Evolutionary conservation across 2,113 vertebrate genomes (phyloP).

Genomic region (Speoplatyrhinus poulsoni): DNA sequence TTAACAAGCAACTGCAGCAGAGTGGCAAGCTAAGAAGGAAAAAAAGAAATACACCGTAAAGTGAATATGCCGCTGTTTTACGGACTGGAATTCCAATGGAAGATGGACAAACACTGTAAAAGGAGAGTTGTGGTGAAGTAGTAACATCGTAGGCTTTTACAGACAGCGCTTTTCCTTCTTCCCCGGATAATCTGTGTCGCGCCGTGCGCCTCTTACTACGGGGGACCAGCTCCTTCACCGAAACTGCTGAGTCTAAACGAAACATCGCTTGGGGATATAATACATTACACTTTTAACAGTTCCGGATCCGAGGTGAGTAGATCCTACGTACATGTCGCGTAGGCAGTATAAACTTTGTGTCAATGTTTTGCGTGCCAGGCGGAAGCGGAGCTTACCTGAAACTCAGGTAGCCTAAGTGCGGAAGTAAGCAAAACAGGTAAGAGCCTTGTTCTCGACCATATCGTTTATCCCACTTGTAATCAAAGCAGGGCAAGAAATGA

Average conservation of each 20-base stretch:
- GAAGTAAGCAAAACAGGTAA: conserved; percentile 33
- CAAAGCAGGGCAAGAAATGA: too few species aligned
- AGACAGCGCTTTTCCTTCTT: background rate
- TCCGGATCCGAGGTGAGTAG: conserved; percentile 51
- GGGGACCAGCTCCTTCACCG: conserved; percentile 14
- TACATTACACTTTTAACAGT: background rate
- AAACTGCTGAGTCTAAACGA: conserved; percentile 26
- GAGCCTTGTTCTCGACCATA: background rate
- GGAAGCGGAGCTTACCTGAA: conserved; percentile 66
- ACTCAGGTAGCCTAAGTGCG: conserved; percentile 63
- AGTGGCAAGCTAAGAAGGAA: background rate
- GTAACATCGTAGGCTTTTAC: too few species aligned
- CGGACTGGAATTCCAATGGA: too few species aligned
- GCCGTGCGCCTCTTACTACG: background rate
- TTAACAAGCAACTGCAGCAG: conserved; percentile 19
- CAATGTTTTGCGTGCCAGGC: conserved; percentile 39
- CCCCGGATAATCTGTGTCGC: conserved; percentile 11
- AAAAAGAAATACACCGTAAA: conserved; percentile 1
- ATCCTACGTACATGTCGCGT: background rate
- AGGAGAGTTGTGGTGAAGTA: too few species aligned
- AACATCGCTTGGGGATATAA: background rate
- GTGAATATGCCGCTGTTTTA: too few species aligned
- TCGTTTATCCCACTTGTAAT: too few species aligned
- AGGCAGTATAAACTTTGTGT: conserved; percentile 28
- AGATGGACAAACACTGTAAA: too few species aligned